A percentile compares a stretch with the other conserved stretches of the same genome.
phyloP scores from a whole-genome alignment of 2,888 invertebrate genomes.

The Lamellibrachia columna region DNA sequence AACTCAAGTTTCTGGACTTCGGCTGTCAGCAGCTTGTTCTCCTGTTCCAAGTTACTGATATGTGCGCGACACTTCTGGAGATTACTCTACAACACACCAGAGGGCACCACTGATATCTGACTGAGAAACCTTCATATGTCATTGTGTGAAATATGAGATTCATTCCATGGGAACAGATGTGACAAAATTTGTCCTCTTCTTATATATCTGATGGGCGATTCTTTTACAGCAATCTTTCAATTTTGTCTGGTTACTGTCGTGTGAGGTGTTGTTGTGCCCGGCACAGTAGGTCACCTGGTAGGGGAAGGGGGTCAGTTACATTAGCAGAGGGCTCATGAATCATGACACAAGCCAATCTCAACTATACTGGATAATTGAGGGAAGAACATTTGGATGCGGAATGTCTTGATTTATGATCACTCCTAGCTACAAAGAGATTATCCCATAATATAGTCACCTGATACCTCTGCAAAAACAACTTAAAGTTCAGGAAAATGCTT shows the following conservation, averaged over 20 bases:
- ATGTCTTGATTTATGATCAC: neutral
- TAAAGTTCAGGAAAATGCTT: too few relatives aligned
- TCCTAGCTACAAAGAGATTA: too few relatives aligned
- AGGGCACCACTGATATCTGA: slow-evolving; percentile 17
- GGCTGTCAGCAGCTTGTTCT: slow-evolving; percentile 59
- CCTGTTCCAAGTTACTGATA: slow-evolving; percentile 58
- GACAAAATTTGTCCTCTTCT: neutral
- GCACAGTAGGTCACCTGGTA: neutral
- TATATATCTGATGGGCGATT: neutral
- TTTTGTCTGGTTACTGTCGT: neutral
- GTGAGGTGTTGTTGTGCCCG: neutral
- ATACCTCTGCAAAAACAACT: too few relatives aligned
- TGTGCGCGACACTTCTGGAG: slow-evolving; percentile 57
- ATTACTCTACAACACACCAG: slow-evolving; percentile 47
- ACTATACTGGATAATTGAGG: neutral
- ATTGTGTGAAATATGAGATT: neutral
- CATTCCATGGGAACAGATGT: neutral
- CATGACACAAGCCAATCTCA: neutral
- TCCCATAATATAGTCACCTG: too few relatives aligned
- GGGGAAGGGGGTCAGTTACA: neutral
- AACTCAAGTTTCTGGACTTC: slow-evolving; percentile 59
- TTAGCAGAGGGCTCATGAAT: neutral
- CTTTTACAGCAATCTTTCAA: neutral
- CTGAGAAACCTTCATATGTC: neutral
- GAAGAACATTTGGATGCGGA: neutral